Percentiles rank a stretch among this genome's conserved stretches.
These are phyloP conservation scores for Dipodomys ordii DNA, from an alignment of 2,113 vertebrate species.

Conservation along the genomic window DNA sequence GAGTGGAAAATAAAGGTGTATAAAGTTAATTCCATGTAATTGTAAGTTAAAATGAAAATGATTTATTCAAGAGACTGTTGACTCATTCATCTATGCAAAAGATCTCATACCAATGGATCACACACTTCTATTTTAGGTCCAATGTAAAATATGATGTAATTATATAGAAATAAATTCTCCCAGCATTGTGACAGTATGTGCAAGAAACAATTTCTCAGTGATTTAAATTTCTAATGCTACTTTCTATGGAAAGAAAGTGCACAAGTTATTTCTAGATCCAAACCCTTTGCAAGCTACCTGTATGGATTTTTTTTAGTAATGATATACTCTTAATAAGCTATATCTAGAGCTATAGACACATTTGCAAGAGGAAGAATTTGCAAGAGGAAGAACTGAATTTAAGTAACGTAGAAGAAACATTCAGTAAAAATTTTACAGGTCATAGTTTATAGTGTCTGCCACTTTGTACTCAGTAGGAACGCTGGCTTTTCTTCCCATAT, in stretches of 20 bases:
- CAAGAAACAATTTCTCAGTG: conserved; percentile 52
- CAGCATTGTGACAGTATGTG: conserved; percentile 56
- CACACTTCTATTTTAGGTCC: background rate
- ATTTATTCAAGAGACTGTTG: conserved; percentile 64
- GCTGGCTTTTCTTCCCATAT: conserved; percentile 31
- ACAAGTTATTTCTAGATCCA: conserved; percentile 15
- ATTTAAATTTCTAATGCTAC: conserved; percentile 28
- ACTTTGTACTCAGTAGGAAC: background rate
- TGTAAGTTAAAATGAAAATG: conserved; percentile 58
- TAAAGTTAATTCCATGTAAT: background rate
- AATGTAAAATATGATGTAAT: conserved; percentile 63
- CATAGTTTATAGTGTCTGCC: background rate
- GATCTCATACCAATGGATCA: conserved; percentile 18
- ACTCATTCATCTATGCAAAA: conserved; percentile 40
- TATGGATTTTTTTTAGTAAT: conserved; percentile 27
- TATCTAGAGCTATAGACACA: conserved; percentile 13
- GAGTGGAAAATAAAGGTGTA: conserved; percentile 14
- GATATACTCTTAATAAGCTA: conserved; percentile 22
- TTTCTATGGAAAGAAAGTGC: conserved; percentile 37
- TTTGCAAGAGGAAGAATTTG: background rate
- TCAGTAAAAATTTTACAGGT: background rate
- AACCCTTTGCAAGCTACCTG: background rate
- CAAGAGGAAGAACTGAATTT: background rate
- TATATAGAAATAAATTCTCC: conserved; percentile 64
- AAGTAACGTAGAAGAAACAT: conserved; percentile 21